Evolutionary conservation across 2,888 invertebrate genomes (phyloP).

Genomic region (Ectobius pallidus): DNA sequence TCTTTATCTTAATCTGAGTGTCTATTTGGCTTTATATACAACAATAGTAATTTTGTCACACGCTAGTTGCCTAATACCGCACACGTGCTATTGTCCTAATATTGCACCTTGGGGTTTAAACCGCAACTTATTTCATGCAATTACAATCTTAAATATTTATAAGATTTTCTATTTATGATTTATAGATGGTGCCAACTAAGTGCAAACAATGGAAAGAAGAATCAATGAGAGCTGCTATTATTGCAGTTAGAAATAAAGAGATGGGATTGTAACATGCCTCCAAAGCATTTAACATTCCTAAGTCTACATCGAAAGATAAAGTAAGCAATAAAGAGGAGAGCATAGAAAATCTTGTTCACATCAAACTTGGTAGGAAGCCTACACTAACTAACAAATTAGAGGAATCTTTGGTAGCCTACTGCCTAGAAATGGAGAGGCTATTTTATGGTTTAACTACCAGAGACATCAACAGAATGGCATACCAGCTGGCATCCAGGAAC

Average conservation of each 20-base stretch:
- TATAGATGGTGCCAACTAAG: too few species aligned
- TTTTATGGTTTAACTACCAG: neutral
- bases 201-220: neutral
- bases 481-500: neutral
- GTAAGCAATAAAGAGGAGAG: neutral
- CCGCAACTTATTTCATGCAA: too few species aligned
- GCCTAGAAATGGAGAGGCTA: neutral
- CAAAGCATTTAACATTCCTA: neutral
- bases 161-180: too few species aligned
- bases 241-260: neutral
- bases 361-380: neutral
- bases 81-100: too few species aligned
- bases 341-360: neutral
- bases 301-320: neutral
- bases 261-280: constrained; percentile 2
- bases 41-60: too few species aligned
- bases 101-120: too few species aligned
- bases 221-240: neutral
- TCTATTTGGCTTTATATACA: too few species aligned
- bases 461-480: neutral
- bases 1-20: too few species aligned
- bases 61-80: too few species aligned
- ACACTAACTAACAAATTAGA: neutral
- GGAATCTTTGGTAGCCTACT: neutral
- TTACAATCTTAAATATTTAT: too few species aligned